Percentiles rank a stretch among this genome's conserved stretches.
phyloP scores from a whole-genome alignment of 2,113 vertebrate genomes.

The Neolamprologus devosi region DNA sequence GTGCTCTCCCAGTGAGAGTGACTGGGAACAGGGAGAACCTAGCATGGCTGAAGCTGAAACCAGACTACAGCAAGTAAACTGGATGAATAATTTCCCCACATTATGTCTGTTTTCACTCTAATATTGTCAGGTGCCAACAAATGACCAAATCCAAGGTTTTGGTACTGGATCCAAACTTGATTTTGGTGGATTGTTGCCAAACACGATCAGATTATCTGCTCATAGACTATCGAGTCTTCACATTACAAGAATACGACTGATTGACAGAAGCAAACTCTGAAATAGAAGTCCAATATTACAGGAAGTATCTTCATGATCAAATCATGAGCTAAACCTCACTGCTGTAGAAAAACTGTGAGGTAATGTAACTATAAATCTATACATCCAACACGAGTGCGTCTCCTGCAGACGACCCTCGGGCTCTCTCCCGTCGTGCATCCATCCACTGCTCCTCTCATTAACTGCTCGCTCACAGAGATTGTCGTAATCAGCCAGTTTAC shows the following conservation, averaged over 20 bases:
- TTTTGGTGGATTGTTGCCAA: background rate
- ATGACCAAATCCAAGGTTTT: background rate
- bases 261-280: background rate
- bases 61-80: background rate
- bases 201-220: background rate
- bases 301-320: background rate
- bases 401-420: background rate
- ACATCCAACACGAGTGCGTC: background rate
- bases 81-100: background rate
- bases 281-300: background rate
- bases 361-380: background rate
- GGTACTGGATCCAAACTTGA: background rate
- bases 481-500: background rate
- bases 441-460: background rate
- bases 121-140: background rate
- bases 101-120: background rate
- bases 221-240: background rate
- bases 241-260: background rate
- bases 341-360: fast-evolving
- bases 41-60: background rate
- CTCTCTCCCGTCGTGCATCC: background rate
- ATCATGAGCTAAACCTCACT: background rate
- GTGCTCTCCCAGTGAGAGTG: background rate
- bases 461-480: background rate
- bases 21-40: background rate